These are phyloP conservation scores for Nemurella pictetii DNA, from an alignment of 2,888 invertebrate species.

Conservation along the genomic window DNA sequence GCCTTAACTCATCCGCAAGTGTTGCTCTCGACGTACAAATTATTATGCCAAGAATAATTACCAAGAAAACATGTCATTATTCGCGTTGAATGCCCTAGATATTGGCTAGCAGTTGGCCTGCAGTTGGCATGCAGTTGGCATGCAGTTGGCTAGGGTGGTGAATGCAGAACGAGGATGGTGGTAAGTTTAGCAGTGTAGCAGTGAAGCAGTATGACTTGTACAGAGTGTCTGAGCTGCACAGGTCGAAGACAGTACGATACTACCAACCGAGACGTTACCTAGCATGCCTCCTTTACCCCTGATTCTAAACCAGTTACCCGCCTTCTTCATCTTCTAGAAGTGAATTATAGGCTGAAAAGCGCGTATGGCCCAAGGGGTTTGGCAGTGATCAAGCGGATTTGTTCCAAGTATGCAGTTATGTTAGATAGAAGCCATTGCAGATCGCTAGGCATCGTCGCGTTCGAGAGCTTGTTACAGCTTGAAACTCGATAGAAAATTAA, in stretches of 20 bases:
- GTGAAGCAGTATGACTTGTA: not conserved
- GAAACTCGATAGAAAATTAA: conserved; percentile 20
- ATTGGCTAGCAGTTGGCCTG: too few species aligned
- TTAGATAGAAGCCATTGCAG: not conserved
- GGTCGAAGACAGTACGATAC: too few species aligned
- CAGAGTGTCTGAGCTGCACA: not conserved
- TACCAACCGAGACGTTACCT: not conserved
- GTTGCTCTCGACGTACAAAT: not conserved
- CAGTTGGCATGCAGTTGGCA: too few species aligned
- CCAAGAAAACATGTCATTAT: conserved; percentile 12
- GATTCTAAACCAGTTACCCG: not conserved
- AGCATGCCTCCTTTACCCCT: not conserved
- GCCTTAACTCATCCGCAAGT: not conserved
- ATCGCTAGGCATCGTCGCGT: not conserved
- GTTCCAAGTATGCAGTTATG: conserved; percentile 18
- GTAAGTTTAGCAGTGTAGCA: not conserved
- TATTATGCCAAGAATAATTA: conserved; percentile 24
- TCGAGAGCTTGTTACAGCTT: conserved; percentile 10
- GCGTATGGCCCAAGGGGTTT: not conserved
- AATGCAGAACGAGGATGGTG: not conserved
- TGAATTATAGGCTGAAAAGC: conserved; percentile 20
- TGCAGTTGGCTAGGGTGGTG: not conserved
- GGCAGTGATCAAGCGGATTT: conserved; percentile 22
- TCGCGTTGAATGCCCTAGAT: not conserved
- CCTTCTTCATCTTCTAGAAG: conserved; percentile 22